Conservation (phyloP, 2,888 invertebrate species). For the Stenurella melanura region DNA sequence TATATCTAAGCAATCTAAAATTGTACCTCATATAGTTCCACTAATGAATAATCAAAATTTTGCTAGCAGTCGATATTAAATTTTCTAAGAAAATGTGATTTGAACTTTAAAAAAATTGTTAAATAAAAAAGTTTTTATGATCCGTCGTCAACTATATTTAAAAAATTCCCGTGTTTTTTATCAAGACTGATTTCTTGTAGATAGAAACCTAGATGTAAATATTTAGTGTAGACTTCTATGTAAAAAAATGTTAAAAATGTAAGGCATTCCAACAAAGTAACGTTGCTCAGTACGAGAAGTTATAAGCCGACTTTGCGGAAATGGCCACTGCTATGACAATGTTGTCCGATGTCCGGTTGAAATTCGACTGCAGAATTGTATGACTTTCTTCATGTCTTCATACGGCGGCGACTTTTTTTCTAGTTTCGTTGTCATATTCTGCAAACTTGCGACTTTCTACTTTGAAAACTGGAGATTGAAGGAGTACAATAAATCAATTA, state of each 20-base stretch:
- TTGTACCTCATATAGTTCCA: too few relatives aligned
- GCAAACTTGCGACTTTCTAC: too few relatives aligned
- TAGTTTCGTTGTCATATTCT: too few relatives aligned
- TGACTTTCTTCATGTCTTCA: too few relatives aligned
- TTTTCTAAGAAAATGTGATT: slow-evolving; percentile 29
- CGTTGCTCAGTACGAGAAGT: neutral
- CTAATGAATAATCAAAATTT: neutral
- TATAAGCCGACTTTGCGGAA: neutral
- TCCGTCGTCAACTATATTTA: slow-evolving; percentile 54
- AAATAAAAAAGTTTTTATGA: slow-evolving; percentile 30
- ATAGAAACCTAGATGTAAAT: neutral
- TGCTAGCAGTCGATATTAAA: neutral
- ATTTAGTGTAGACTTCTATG: slow-evolving; percentile 7
- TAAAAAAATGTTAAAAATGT: slow-evolving; percentile 12
- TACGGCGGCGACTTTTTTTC: too few relatives aligned
- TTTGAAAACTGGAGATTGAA: too few relatives aligned
- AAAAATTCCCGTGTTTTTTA: slow-evolving; percentile 49
- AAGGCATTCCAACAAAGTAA: neutral
- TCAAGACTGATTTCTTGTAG: slow-evolving; percentile 46
- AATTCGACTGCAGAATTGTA: too few relatives aligned
- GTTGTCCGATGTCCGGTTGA: too few relatives aligned
- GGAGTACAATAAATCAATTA: too few relatives aligned
- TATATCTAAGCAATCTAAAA: too few relatives aligned
- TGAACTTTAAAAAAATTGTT: neutral
- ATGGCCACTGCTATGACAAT: neutral